Evolutionary conservation across 2,113 vertebrate genomes (phyloP).

Genomic region (Heloderma charlesbogerti): DNA sequence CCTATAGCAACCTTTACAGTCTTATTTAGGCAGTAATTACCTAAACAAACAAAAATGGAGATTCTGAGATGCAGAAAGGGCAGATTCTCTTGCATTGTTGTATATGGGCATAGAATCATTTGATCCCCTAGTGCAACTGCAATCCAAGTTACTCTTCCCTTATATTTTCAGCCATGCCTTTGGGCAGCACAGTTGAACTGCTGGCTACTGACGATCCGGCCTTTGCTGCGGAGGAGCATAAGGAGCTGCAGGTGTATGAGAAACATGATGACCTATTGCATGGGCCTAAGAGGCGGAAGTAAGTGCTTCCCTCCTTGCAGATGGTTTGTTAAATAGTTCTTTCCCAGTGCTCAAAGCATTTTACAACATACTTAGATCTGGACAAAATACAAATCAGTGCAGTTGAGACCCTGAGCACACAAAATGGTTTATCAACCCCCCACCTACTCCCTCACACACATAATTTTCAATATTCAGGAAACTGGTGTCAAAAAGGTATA

Average conservation of each 20-base stretch:
- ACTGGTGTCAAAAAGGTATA: not conserved
- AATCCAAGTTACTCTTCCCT: not conserved
- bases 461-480: not conserved
- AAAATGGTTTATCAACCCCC: too few relatives aligned
- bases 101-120: not conserved
- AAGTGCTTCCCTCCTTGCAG: slow-evolving; percentile 34
- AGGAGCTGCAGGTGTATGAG: slow-evolving; percentile 94
- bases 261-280: slow-evolving; percentile 95
- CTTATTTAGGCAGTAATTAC: not conserved
- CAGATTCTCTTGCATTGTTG: not conserved
- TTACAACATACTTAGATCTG: too few relatives aligned
- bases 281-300: slow-evolving; percentile 88
- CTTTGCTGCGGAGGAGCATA: slow-evolving; percentile 81
- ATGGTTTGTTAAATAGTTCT: not conserved
- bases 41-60: too few relatives aligned
- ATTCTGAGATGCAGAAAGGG: not conserved
- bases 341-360: not conserved
- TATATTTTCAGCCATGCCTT: slow-evolving; percentile 80
- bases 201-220: slow-evolving; percentile 92
- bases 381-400: not conserved
- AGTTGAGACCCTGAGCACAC: not conserved
- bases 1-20: not conserved
- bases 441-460: not conserved
- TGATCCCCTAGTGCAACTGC: not conserved
- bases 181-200: slow-evolving; percentile 90